Conservation (phyloP, 2,797 vertebrate species). For the Acrossocheilus wenchowensis region DNA sequence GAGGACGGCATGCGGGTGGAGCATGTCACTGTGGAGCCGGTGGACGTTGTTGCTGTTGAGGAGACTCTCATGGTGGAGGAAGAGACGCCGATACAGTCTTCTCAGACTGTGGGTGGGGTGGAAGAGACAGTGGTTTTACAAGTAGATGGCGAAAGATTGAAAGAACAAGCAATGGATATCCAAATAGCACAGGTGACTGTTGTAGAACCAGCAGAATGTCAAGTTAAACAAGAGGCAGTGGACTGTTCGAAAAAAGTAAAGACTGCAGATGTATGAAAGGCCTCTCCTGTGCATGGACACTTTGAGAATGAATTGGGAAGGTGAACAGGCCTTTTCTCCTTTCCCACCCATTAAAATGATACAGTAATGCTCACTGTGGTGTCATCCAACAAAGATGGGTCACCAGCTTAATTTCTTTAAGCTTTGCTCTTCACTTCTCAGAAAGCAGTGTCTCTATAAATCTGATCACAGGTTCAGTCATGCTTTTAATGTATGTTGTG, state of each 20-base stretch:
- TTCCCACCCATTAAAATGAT: conserved; percentile 3
- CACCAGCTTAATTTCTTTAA: conserved; percentile 16
- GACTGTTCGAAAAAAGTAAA: conserved; percentile 2
- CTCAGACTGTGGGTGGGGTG: conserved; percentile 57
- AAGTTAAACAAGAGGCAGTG: conserved; percentile 65
- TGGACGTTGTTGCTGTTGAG: conserved; percentile 87
- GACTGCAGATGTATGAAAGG: conserved; percentile 21
- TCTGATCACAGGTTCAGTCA: conserved; percentile 57
- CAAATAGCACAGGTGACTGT: conserved; percentile 84
- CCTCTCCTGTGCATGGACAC: conserved; percentile 1
- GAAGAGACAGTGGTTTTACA: conserved; percentile 77
- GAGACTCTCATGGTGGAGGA: conserved; percentile 84
- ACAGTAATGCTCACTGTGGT: conserved; percentile 5
- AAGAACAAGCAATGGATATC: conserved; percentile 84
- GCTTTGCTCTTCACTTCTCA: conserved; percentile 14
- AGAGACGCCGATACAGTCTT: conserved; percentile 77
- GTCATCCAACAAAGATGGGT: background rate
- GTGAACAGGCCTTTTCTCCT: conserved; percentile 2
- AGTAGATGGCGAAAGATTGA: conserved; percentile 77
- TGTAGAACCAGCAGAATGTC: conserved; percentile 70
- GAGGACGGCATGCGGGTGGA: conserved; percentile 84
- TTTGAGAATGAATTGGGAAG: background rate
- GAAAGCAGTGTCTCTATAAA: conserved; percentile 62
- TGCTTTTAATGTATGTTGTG: conserved; percentile 16
- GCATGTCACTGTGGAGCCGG: conserved; percentile 90